Evolutionary conservation across 2,888 invertebrate species (phyloP), one percentile per base, ranked within the genome.

Genomic region (Morpho helenor): DNA sequence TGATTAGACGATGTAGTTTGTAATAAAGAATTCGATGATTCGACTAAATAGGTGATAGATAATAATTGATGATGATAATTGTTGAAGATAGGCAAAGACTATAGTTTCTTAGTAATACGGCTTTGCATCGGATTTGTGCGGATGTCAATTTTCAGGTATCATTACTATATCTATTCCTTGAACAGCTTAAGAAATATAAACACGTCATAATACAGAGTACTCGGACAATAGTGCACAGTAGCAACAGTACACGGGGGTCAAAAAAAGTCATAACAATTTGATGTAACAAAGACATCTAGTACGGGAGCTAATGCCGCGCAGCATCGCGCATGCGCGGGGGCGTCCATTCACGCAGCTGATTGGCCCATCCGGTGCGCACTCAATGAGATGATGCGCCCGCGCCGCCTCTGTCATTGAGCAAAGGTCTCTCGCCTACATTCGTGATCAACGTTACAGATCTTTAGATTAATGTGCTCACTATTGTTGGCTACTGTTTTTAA

Each of bases 271-370:
- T 84, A 86, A 84, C 84, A 87, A 84, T 87, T 84, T 81, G 76
- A 73, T 77, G 79, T 79, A 85, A 88, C 87, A 88, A 88, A 87
- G 86, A 77, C 76, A 81, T 73, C 73, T 83, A 82, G 82, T 85
- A 83, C 82, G 80, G 82, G 76, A 84, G 84, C 79, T 84, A 84
- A 84, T 80, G 83, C 79, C 77, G 80, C 79, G 77, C 78, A 74
- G 75, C 77, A 74, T 68, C 68, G 72, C 74, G 76, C 77, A 75
- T 68, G 73, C 79, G 87, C 87, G 89, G 89, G 84, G 89, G 88
- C 89, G 90, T 81, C 87, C 89, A 89, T 90, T 89, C 89, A 89
- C 87, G 86, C 76, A 76, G 87, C 87, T 89, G 90, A 90, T 90
- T 90, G 89, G 90, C 77, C 82, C 89, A 89, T 90, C 90, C 89